Base-by-base conservation (phyloP, 2,888 invertebrate genomes). In the Drosophila falleni region DNA sequence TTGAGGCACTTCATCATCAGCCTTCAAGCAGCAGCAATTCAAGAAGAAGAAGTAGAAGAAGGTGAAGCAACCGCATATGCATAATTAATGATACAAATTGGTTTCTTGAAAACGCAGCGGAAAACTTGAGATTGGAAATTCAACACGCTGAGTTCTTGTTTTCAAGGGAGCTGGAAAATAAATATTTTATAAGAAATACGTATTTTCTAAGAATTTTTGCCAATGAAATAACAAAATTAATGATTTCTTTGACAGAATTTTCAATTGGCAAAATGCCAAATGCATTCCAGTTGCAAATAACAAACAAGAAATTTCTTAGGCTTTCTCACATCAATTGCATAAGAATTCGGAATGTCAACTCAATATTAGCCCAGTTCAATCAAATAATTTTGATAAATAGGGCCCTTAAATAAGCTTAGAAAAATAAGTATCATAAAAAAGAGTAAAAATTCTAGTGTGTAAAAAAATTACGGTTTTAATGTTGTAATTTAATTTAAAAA, bases 71-170 rank as follows among this genome's bases (percentile, higher is more conserved):
- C 60, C 61, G 50, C 71, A 73, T 51, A 68, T 78, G 46, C 75
- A 76, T 78, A 76, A 76, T 78, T 76, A 76, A 76, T 64, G 55
- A 49, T 55, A 63, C 60, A 66, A 74, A 79, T 77, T 77, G 75
- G 63, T 63, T 70, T 61, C 49, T 54, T 19, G 16, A 51, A 54
- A 50, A 46, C 56, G 23, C 46, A 26, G 35, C 46, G 23, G n/a
- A 46, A 8, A 46, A 26, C 35, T 26, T 58, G 16, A 47, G 15
- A 37, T 26, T 16, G 58, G 9, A 35, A 58, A 33, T 9, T 46
- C 23, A 46, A 16, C 13, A n/a, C 16, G 19, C 26, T 33, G 10
- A 33, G 29, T 29, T 29, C 29, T 29, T 5, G 29, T 29, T 29
- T 8, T 29, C 26, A 31, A 31, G 2, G 31, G 8, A 8, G 31